Evolutionary conservation across 2,888 invertebrate genomes (phyloP), one percentile per base, ranked within the genome.

Genomic region (Sicus ferrugineus): DNA sequence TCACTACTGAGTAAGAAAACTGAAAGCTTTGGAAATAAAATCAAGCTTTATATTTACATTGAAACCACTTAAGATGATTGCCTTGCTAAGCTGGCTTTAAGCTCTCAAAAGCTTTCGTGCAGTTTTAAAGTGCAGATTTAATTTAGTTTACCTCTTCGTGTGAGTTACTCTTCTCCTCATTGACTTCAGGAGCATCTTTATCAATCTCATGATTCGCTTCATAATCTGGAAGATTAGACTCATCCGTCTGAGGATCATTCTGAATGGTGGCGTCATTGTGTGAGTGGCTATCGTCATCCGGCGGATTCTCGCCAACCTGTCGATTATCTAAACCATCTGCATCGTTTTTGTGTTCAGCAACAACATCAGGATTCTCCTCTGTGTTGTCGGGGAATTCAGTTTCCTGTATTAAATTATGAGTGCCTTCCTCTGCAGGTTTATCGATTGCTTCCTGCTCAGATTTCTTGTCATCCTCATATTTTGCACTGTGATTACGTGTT

Each of bases 381-480:
- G 56, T 50, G 14, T 52, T 31, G 14, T 14, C 28, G 26, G 46
- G 19, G 14, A 38, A 9, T 38, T 38, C 38, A 9, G 7, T 38
- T 11, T 38, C 38, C 38, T 38, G 7, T 38, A 11, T 11, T 23
- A n/a, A n/a, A n/a, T n/a, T n/a, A n/a, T n/a, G n/a, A n/a, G n/a
- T 34, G 42, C 50, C 59, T 6, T 26, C 16, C 14, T 5, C 59
- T 5, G 19, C 59, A 3, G 54, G 46, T 31, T 23, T 19, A 19
- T 16, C 34, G 14, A 28, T 26, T 56, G 26, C 56, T 7, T 56
- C 72, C 2, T 68, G 65, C 38, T 71, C 50, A n/a, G 52, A 11
- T 19, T 72, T 69, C 9, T 68, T 62, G 23, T 62, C 63, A 34
- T 74, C 67, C 46, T 73, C 68, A 23, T 59, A 16, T 14, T 66